Conservation (phyloP, 1,140 invertebrate species). For the Pogonus chalceus region DNA sequence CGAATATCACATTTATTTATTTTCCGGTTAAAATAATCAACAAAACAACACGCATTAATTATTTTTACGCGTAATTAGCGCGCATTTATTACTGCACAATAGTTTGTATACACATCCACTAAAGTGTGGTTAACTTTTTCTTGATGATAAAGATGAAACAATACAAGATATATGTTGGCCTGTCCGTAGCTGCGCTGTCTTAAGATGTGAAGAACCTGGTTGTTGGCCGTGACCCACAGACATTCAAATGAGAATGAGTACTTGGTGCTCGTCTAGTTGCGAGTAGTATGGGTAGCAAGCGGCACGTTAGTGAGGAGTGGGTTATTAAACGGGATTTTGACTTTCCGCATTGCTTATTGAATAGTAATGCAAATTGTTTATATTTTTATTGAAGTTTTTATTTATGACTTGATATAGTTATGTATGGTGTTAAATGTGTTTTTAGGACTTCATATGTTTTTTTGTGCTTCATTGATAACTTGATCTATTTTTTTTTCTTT, state of each 20-base stretch:
- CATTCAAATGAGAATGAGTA: conserved; percentile 2
- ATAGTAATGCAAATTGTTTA: too few relatives aligned
- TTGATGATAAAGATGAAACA: background rate
- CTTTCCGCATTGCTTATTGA: conserved; percentile 13
- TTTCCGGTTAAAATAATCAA: background rate
- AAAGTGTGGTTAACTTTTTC: background rate
- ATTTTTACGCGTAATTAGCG: background rate
- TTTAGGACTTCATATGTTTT: too few relatives aligned
- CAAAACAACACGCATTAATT: background rate
- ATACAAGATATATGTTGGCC: background rate
- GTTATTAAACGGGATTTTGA: conserved; percentile 12
- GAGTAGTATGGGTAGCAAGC: background rate
- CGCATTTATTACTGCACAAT: background rate
- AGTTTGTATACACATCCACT: background rate
- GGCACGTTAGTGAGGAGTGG: background rate
- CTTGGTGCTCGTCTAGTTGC: background rate
- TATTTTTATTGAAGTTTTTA: too few relatives aligned
- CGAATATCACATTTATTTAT: background rate
- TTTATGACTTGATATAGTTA: too few relatives aligned
- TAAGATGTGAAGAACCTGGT: background rate
- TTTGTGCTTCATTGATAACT: too few relatives aligned
- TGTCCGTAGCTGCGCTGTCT: background rate
- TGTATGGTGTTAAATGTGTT: too few relatives aligned
- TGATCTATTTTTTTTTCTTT: too few relatives aligned
- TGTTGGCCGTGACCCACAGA: background rate